Base-by-base conservation (phyloP, 2,113 vertebrate species). In the Fregetta grallaria region DNA sequence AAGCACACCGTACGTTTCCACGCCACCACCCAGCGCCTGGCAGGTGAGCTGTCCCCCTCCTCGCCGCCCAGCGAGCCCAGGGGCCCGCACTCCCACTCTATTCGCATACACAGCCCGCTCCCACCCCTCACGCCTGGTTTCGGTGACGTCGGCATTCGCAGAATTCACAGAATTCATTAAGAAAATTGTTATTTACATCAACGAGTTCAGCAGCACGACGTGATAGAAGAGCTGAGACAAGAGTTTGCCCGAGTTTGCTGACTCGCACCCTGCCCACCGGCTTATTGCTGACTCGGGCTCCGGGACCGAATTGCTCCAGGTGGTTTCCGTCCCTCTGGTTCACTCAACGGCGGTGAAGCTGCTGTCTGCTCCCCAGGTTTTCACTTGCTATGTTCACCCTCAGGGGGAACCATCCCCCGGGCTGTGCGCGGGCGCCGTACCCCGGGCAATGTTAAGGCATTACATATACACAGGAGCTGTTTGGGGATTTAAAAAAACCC, bases 161-260 rank as follows among this genome's bases (percentile, higher is more conserved):
- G 98, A 98, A 98, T 98, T 98, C 98, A 98, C 38, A 80, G 97
- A 98, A 98, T 98, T 98, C 98, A 98, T 95, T 97, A 97, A 96
- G 90, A 88, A 94, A 87, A 53, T 85, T 9, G 9, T 92, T 94
- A 96, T 96, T 96, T 95, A 97, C 96, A 97, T 91, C 88, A 63
- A 84, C 53, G 49, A 85, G 93, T 93, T 97, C 93, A 92, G 97
- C 92, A 96, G 96, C 83, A 53, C 5, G n/a, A 59, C 36, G 74
- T 30, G 88, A 88, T 50, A 96, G 88, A 95, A 82, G 80, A 97
- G 94, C 88, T 62, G 76, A 95, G 94, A 49, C 5, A 72, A 65
- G 63, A 93, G 90, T 53, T 94, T 7, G 4, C 53, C 75, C 45
- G 1, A 75, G 68, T 79, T 78, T 87, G 92, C 95, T 83, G 70